These are phyloP conservation scores for Choristoneura rosaceana DNA, from an alignment of 2,888 invertebrate species.

Conservation along the genomic window DNA sequence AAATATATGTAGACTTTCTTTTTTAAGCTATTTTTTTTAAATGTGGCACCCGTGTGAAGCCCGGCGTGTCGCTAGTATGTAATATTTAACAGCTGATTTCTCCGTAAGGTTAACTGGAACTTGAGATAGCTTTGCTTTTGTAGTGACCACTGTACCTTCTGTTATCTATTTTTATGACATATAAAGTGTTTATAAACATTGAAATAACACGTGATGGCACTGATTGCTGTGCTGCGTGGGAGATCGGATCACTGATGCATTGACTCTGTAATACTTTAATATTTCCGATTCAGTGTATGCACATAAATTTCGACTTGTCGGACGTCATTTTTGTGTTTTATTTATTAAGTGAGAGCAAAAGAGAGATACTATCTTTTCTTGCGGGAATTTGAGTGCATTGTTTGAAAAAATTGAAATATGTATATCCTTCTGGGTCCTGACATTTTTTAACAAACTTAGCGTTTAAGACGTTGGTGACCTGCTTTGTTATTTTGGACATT, in stretches of 20 bases:
- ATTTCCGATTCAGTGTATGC: neutral
- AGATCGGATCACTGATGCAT: neutral
- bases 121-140: slow-evolving; percentile 14
- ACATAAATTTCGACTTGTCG: neutral
- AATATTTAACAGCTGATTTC: slow-evolving; percentile 27
- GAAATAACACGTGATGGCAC: neutral
- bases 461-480: no score
- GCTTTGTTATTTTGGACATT: no score
- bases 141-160: slow-evolving; percentile 1
- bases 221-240: no score
- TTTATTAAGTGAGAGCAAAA: neutral
- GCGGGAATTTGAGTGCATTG: neutral
- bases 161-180: slow-evolving; percentile 20
- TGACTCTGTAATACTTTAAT: neutral
- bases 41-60: no score
- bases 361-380: neutral
- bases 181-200: slow-evolving; percentile 27
- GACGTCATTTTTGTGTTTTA: neutral
- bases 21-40: no score
- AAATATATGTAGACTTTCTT: no score
- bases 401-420: neutral
- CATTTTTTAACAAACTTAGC: no score
- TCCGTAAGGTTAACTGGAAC: slow-evolving; percentile 12
- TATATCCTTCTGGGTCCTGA: no score
- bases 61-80: neutral